Percentiles rank a stretch among this genome's conserved stretches.
Conservation (phyloP, 2,888 invertebrate species). For the Eupithecia pulchellata region DNA sequence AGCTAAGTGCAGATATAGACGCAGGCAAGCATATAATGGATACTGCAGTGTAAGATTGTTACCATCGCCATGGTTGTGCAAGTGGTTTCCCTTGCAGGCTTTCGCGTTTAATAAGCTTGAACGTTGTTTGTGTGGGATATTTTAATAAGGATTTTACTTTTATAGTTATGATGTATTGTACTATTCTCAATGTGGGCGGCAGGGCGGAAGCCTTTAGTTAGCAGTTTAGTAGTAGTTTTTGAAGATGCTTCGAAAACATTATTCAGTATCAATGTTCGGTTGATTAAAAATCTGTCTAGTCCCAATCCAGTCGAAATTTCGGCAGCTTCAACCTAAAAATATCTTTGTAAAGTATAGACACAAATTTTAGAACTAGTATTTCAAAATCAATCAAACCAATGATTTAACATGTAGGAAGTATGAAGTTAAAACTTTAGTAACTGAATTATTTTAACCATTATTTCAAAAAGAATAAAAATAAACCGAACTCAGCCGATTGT, state of each 20-base stretch:
- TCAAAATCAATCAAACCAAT: too few relatives aligned
- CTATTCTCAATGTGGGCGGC: background rate
- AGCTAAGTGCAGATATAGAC: constrained; percentile 24
- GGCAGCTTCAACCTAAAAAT: too few relatives aligned
- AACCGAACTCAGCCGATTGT: background rate
- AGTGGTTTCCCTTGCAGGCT: constrained; percentile 57
- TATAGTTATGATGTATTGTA: background rate
- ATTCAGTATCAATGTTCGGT: too few relatives aligned
- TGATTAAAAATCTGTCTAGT: too few relatives aligned
- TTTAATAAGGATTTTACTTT: background rate
- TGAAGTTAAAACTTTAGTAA: background rate
- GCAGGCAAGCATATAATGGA: constrained; percentile 30
- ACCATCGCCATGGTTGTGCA: constrained; percentile 57
- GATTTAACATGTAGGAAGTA: background rate
- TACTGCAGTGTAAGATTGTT: constrained; percentile 43
- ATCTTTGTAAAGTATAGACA: too few relatives aligned
- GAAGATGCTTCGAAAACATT: background rate
- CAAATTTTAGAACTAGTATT: too few relatives aligned
- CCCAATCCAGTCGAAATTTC: too few relatives aligned
- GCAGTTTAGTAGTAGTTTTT: too few relatives aligned
- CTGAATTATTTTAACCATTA: constrained; percentile 10
- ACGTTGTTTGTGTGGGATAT: constrained; percentile 14
- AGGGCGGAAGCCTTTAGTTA: background rate
- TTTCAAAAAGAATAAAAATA: constrained; percentile 4
- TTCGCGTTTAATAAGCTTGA: constrained; percentile 50